These are phyloP conservation scores for Elanoides forficatus DNA, from an alignment of 2,113 vertebrate species.

Conservation along the genomic window DNA sequence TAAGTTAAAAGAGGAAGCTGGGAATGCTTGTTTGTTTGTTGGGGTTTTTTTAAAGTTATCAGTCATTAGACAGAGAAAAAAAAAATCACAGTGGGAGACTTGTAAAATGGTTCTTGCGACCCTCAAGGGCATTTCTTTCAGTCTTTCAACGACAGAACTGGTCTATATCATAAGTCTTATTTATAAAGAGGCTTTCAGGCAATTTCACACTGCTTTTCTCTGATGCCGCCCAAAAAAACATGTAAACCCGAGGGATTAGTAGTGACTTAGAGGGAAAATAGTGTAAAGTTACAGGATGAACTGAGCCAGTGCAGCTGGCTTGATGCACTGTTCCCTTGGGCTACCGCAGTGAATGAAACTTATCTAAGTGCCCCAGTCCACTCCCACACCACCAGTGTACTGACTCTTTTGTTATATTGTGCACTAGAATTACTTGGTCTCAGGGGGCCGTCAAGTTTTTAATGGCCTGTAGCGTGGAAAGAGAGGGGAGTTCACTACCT, in stretches of 20 bases:
- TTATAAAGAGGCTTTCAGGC: slow-evolving; percentile 79
- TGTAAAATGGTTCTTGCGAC: slow-evolving; percentile 57
- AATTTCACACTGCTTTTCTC: slow-evolving; percentile 80
- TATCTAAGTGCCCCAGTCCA: slow-evolving; percentile 54
- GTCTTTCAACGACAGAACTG: slow-evolving; percentile 71
- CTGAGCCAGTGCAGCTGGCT: slow-evolving; percentile 62
- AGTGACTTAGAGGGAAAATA: slow-evolving; percentile 74
- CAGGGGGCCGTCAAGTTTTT: slow-evolving; percentile 38
- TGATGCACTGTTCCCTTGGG: slow-evolving; percentile 66
- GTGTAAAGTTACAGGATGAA: slow-evolving; percentile 76
- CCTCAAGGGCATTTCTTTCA: slow-evolving; percentile 59
- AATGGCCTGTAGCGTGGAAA: slow-evolving; percentile 49
- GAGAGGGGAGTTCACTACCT: slow-evolving; percentile 46
- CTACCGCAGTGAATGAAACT: slow-evolving; percentile 68
- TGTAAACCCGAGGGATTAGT: slow-evolving; percentile 80
- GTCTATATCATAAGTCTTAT: slow-evolving; percentile 74
- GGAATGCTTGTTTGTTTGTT: not conserved
- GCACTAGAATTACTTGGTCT: slow-evolving; percentile 50
- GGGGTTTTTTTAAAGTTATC: not conserved
- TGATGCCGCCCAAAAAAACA: slow-evolving; percentile 72
- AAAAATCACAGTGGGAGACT: slow-evolving; percentile 41
- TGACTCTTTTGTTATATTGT: slow-evolving; percentile 31
- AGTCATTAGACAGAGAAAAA: slow-evolving; percentile 55
- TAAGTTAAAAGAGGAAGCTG: not conserved
- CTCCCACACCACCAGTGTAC: slow-evolving; percentile 15